Evolutionary conservation across 2,797 vertebrate genomes (phyloP), one percentile per base, ranked within the genome.

Genomic region (Rhadinocentrus ornatus): DNA sequence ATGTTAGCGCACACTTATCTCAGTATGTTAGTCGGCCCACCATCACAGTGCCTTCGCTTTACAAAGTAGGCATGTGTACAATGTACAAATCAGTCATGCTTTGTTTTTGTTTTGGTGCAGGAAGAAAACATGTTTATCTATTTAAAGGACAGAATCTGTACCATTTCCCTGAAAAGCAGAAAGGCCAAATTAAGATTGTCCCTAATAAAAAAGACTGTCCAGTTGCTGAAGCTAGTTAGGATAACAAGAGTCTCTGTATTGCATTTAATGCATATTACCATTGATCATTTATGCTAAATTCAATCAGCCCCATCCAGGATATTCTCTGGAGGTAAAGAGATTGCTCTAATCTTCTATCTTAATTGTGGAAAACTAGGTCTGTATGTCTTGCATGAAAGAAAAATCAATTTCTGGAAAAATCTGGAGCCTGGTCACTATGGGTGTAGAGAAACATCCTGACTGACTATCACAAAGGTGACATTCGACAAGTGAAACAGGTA

Each of bases 361-460:
- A 62, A 62, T 50, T 31, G 59, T 57, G n/a, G 31, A 50, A 57
- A 57, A 62, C n/a, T 24, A 34, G 31, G 44, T 67, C 66, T 29
- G 52, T 29, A 15, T 29, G 52, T 48, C 48, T n/a, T 37, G n/a
- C 22, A 18, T 35, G 27, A 35, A 31, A 15, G 31, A 46, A 34
- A 62, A 57, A 62, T 68, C 65, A 20, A 50, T 50, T 31, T 29
- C 20, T 29, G 31, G 52, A 24, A 37, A 22, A 55, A 31, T 41
- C 55, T 53, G 55, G 62, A 48, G 70, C 26, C 57, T 24, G 8
- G 26, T 55, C 22, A 8, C 52, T 37, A 24, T n/a, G 0, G 22
- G 46, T 39, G 53, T 37, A 39, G 59, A 50, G 16, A 41, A 32
- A 63, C 65, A 68, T 44, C 41, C 52, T 18, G 69, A 56, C 4